These are phyloP conservation scores for Xanthorhoe spadicearia DNA, from an alignment of 2,888 invertebrate species.

Conservation along the genomic window DNA sequence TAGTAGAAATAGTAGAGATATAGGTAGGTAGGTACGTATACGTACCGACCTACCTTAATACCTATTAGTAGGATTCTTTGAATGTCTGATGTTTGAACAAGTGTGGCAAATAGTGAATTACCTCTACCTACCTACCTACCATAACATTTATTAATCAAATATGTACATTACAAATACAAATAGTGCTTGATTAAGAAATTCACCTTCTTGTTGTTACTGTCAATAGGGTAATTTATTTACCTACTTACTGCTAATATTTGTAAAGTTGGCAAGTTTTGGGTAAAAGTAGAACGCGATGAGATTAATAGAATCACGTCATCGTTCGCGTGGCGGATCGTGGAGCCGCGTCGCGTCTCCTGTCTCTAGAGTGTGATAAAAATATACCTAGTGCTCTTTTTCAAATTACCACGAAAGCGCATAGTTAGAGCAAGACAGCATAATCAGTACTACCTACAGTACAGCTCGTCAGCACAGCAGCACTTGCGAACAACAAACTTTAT, in stretches of 20 bases:
- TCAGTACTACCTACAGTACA: too few species aligned
- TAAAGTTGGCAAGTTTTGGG: constrained; percentile 65
- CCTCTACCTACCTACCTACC: too few species aligned
- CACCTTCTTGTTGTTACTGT: neutral
- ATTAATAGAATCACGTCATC: constrained; percentile 66
- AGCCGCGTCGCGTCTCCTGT: constrained; percentile 64
- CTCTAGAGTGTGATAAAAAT: constrained; percentile 45
- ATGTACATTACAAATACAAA: too few species aligned
- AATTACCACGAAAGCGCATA: neutral
- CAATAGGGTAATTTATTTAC: neutral
- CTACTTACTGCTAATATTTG: constrained; percentile 7
- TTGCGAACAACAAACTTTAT: constrained; percentile 65
- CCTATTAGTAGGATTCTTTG: too few species aligned
- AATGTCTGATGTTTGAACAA: neutral
- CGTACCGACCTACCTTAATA: too few species aligned
- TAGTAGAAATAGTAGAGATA: too few species aligned
- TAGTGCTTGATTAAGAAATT: neutral
- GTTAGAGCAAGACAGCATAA: constrained; percentile 48
- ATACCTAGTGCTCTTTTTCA: constrained; percentile 50
- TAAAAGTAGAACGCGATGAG: constrained; percentile 67
- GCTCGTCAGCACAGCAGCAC: constrained; percentile 19
- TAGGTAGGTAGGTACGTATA: too few species aligned
- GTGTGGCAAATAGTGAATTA: neutral
- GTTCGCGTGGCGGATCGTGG: constrained; percentile 66
- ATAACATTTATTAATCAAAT: too few species aligned